Evolutionary conservation across 2,797 vertebrate genomes (phyloP).

Genomic region (Myotis findleyi): DNA sequence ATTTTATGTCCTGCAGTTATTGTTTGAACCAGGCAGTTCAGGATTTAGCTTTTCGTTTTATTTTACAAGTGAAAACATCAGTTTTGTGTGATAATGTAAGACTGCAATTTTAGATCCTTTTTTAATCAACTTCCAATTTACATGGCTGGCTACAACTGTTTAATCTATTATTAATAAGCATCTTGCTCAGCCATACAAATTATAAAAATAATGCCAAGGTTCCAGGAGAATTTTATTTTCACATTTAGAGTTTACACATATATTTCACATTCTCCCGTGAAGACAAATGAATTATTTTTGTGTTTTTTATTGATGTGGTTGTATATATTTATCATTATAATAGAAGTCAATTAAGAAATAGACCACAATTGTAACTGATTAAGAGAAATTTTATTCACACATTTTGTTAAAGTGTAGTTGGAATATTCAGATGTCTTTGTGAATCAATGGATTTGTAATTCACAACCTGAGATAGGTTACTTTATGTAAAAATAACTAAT

Average conservation of each 20-base stretch:
- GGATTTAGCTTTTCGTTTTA: slow-evolving; percentile 82
- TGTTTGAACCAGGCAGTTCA: slow-evolving; percentile 79
- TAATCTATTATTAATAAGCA: slow-evolving; percentile 87
- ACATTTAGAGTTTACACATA: slow-evolving; percentile 83
- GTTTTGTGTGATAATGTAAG: slow-evolving; percentile 82
- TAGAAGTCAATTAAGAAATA: slow-evolving; percentile 82
- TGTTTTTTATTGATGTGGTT: slow-evolving; percentile 84
- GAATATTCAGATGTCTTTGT: slow-evolving; percentile 75
- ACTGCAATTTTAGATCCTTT: slow-evolving; percentile 81
- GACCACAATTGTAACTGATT: slow-evolving; percentile 83
- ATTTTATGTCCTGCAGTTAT: slow-evolving; percentile 80
- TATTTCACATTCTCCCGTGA: slow-evolving; percentile 83
- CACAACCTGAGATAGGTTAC: slow-evolving; percentile 63
- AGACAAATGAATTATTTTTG: slow-evolving; percentile 86
- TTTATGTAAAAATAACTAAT: slow-evolving; percentile 71
- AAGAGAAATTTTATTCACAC: slow-evolving; percentile 79
- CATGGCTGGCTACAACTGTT: slow-evolving; percentile 85
- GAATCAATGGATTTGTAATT: slow-evolving; percentile 70
- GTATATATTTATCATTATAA: slow-evolving; percentile 83
- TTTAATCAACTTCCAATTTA: slow-evolving; percentile 86
- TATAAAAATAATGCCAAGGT: slow-evolving; percentile 84
- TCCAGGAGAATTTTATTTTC: slow-evolving; percentile 85
- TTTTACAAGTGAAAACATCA: slow-evolving; percentile 82
- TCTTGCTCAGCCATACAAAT: slow-evolving; percentile 83
- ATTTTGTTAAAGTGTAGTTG: slow-evolving; percentile 82